phyloP scores from a whole-genome alignment of 2,113 vertebrate species.

The Paralichthys olivaceus region DNA sequence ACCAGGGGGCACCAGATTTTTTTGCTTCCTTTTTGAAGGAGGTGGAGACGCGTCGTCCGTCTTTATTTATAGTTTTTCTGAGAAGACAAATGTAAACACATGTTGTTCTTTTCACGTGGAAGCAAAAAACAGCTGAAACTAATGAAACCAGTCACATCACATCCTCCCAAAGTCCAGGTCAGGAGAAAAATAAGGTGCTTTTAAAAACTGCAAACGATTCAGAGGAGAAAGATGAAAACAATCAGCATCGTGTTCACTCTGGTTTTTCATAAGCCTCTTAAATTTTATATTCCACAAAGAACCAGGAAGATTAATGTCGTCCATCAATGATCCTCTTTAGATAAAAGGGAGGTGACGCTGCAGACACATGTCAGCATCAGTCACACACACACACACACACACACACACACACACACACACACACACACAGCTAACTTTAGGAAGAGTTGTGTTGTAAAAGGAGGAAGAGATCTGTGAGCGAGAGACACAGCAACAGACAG shows the following conservation, averaged over 20 bases:
- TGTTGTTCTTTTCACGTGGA: too few relatives aligned
- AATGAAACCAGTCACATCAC: too few relatives aligned
- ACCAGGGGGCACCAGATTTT: too few relatives aligned
- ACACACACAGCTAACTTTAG: neutral
- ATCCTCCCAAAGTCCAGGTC: neutral
- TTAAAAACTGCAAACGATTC: neutral
- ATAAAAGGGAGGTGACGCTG: neutral
- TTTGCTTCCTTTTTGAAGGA: too few relatives aligned
- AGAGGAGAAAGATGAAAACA: neutral
- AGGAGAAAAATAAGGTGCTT: neutral
- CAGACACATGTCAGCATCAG: neutral
- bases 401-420: neutral
- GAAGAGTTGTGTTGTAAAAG: neutral
- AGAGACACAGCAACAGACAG: neutral
- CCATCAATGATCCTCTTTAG: neutral
- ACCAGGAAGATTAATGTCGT: neutral
- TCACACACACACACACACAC: neutral
- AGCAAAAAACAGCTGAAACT: too few relatives aligned
- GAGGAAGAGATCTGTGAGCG: too few relatives aligned
- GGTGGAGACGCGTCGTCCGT: too few relatives aligned
- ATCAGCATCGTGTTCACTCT: neutral
- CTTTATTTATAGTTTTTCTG: too few relatives aligned
- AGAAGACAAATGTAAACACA: too few relatives aligned
- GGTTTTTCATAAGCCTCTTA: neutral
- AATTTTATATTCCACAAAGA: neutral